Base-by-base conservation (phyloP, 1,140 invertebrate genomes). In the Listronotus bonariensis region DNA sequence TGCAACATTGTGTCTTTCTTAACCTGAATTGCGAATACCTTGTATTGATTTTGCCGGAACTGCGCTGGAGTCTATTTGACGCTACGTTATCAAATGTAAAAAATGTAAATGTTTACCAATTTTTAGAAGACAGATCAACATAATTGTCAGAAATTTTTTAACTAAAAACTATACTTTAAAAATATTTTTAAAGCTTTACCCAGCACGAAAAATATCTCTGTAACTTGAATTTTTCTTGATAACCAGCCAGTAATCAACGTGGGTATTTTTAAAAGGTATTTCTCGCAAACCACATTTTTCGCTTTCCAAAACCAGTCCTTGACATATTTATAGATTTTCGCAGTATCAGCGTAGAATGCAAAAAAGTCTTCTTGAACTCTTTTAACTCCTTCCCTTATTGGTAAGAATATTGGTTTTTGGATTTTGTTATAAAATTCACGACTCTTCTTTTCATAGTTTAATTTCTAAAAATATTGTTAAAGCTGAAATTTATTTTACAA, bases 261-360 rank as follows among this genome's bases (percentile, higher is more conserved):
- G 15, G 14, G 36, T 55, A n/a, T 20, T 45, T 43, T 41, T 45
- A 12, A 63, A 46, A 31, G 52, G n/a, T 14, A 63, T 54, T 40
- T 63, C 60, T 31, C 60, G 31, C 36, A 63, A 36, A n/a, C 36
- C 31, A 72, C 87, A 88, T 74, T 88, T 88, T 70, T 88, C 85
- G 4, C 81, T 81, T 73, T 88, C 87, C 8, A 79, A 73, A 84
- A 88, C 55, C 81, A 85, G 70, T 86, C 82, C 38, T 82, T 80
- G 3, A 88, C 80, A 18, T 87, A 75, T 66, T 85, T 82, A 70
- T 87, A 87, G 0, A 82, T 81, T 0, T 82, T 76, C 0, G 83
- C 81, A 0, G 75, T 73, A 68, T 86, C 85, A 68, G 82, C 82
- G 66, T 87, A 84, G 59, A 88, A 87, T 3, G 85, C 87, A 54